Evolutionary conservation across 1,140 invertebrate species (phyloP), one percentile per base, ranked within the genome.

Genomic region (Neodiprion fabricii): DNA sequence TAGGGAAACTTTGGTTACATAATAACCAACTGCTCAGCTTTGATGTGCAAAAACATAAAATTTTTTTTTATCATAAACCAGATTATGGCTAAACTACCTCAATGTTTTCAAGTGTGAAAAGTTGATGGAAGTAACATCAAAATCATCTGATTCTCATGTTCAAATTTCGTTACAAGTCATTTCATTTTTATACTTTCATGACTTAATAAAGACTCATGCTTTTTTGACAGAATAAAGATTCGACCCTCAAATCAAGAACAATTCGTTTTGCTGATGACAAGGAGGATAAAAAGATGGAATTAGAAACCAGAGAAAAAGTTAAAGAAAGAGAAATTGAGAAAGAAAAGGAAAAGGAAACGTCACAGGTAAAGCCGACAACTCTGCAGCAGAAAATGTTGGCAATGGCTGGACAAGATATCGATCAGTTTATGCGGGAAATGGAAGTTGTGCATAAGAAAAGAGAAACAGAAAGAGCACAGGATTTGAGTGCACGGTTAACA

Each of bases 381-480:
- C 82, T 96, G 11, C 95, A 96, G 79, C 94, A 96, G 76, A 93
- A 94, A 83, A 96, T 96, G 94, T 89, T 96, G 75, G 93, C 93
- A 9, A 91, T 96, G 81, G 94, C 95, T 17, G 96, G 95, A 3
- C 95, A 97, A 87, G 95, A 97, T 83, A 94, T 96, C n/a, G 96
- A 97, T 81, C 93, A 95, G 67, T 96, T 96, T 81, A 96, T 96
- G 93, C 95, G 95, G 83, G 96, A 97, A 89, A 95, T 95, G 93
- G 95, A 96, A 87, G 93, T 94, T 67, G 94, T 95, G 0, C 94
- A 95, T 79, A 93, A 92, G 77, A 95, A 94, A 79, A 89, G 92
- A 72, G 92, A 94, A 83, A 89, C 89, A 14, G 91, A 93, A 78
- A 86, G 91, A 79, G 91, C 91, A 9, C 91, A 92, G 73, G 92